Evolutionary conservation across 1,140 invertebrate genomes (phyloP).

Genomic region (Ladona fulva): DNA sequence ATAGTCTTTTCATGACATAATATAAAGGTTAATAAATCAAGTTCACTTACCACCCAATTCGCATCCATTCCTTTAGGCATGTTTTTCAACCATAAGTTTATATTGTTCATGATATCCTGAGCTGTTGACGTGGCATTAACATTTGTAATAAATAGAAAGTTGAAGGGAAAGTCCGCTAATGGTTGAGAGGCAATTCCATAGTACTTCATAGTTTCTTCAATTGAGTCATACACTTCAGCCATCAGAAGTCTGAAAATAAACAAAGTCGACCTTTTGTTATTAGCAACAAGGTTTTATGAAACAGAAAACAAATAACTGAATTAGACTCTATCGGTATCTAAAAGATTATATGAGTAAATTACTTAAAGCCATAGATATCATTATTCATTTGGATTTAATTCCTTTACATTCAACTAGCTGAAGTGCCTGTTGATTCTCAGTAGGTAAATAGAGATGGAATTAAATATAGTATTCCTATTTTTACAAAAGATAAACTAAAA

Average conservation of each 20-base stretch:
- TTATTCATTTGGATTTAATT: neutral
- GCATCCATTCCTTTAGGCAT: neutral
- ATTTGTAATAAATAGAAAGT: constrained; percentile 26
- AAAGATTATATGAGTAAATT: too few relatives aligned
- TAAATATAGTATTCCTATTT: too few relatives aligned
- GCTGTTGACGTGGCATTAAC: neutral
- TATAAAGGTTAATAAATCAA: too few relatives aligned
- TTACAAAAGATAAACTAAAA: too few relatives aligned
- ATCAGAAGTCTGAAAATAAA: constrained; percentile 26
- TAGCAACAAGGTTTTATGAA: too few relatives aligned
- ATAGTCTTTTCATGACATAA: too few relatives aligned
- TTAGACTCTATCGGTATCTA: too few relatives aligned
- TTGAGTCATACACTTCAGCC: constrained; percentile 30
- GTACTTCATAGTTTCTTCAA: constrained; percentile 29
- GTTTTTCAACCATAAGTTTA: neutral
- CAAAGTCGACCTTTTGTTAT: neutral
- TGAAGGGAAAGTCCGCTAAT: constrained; percentile 35
- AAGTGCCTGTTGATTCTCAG: neutral
- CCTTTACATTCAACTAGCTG: neutral
- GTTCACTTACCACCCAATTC: constrained; percentile 20
- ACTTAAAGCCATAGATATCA: too few relatives aligned
- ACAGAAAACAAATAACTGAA: too few relatives aligned
- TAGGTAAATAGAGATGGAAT: too few relatives aligned
- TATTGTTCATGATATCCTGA: neutral
- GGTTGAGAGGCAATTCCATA: constrained; percentile 29